Evolutionary conservation across 2,797 vertebrate genomes (phyloP).

Genomic region (Typhlichthys eigenmanni): DNA sequence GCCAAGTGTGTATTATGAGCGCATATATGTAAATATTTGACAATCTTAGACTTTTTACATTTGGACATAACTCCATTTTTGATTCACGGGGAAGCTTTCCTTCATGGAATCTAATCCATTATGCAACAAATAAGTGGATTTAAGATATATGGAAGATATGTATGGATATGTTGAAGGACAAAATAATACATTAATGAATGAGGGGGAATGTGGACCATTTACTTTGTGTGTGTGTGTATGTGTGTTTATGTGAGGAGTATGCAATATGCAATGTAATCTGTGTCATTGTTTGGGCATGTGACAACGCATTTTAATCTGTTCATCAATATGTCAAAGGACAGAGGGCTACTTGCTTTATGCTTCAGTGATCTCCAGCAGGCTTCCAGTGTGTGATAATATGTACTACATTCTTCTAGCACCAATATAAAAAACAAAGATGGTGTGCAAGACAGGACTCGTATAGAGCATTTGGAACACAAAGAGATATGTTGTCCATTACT

Average conservation of each 20-base stretch:
- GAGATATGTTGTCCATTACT: conserved; percentile 1
- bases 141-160: no score
- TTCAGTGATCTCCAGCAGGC: conserved; percentile 35
- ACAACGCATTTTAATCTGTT: conserved; percentile 31
- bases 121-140: neutral
- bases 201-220: conserved; percentile 3
- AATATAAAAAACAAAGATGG: no score
- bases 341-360: conserved; percentile 19
- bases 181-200: no score
- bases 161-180: no score
- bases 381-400: conserved; percentile 22
- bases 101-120: conserved; percentile 23
- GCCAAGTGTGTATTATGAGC: neutral
- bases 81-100: conserved; percentile 13
- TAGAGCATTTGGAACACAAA: neutral
- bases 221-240: conserved; percentile 26
- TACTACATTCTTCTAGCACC: neutral
- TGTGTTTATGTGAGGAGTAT: conserved; percentile 15
- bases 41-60: conserved; percentile 13
- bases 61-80: conserved; percentile 32
- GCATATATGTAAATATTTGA: neutral
- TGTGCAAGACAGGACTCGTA: neutral
- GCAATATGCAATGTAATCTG: neutral
- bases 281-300: conserved; percentile 37
- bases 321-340: conserved; percentile 18